phyloP scores from a whole-genome alignment of 2,797 vertebrate genomes.

The Vespertilio murinus region DNA sequence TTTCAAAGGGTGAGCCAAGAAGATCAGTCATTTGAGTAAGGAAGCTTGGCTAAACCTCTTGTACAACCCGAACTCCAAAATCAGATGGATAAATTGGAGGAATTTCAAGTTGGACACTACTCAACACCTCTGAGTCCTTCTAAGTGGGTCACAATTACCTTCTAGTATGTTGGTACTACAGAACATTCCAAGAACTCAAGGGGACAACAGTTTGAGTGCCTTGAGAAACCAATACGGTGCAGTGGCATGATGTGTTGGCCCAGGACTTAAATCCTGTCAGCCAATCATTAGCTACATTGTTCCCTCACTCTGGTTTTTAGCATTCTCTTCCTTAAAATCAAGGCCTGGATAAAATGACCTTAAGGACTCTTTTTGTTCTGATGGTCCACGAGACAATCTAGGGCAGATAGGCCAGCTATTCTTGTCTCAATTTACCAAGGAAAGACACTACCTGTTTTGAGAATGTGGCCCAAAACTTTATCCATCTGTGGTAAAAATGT shows the following conservation, averaged over 20 bases:
- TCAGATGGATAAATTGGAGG: conserved; percentile 38
- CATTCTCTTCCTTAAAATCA: conserved; percentile 42
- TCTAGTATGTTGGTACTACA: conserved; percentile 41
- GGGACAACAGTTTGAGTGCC: not conserved
- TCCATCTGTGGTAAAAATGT: conserved; percentile 46
- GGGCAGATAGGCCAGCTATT: not conserved
- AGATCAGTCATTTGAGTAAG: conserved; percentile 59
- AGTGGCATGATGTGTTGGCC: not conserved
- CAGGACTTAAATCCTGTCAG: conserved; percentile 41
- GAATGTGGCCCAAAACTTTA: conserved; percentile 35
- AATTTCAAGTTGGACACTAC: conserved; percentile 34
- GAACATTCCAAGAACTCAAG: conserved; percentile 55
- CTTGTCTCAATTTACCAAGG: not conserved
- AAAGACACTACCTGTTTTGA: conserved; percentile 9
- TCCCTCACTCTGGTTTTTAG: not conserved
- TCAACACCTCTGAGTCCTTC: conserved; percentile 50
- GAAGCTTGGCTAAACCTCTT: conserved; percentile 57
- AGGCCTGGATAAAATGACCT: conserved; percentile 24
- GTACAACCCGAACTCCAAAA: conserved; percentile 52
- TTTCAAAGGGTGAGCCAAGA: conserved; percentile 75
- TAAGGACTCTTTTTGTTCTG: conserved; percentile 35
- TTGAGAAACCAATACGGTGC: conserved; percentile 21
- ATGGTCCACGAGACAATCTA: not conserved
- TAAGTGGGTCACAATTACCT: conserved; percentile 64
- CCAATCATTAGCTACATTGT: conserved; percentile 34